phyloP scores from a whole-genome alignment of 2,113 vertebrate species.

The Epinephelus cyanopodus region DNA sequence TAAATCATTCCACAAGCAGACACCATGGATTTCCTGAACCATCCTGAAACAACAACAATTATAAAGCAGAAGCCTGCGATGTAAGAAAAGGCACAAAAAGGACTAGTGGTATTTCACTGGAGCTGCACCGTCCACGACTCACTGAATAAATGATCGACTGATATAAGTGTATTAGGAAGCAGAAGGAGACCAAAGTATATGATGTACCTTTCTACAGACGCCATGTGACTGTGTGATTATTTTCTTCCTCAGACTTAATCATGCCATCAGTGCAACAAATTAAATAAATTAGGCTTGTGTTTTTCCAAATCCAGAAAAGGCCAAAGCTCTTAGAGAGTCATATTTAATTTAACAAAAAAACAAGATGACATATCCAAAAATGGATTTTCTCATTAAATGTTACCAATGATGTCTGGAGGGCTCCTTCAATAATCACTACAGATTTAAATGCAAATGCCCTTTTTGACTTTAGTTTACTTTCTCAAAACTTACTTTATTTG shows the following conservation, averaged over 20 bases:
- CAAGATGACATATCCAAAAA: constrained; percentile 29
- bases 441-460: not conserved
- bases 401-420: constrained; percentile 1
- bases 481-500: not conserved
- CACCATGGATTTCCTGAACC: too few species aligned
- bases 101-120: too few species aligned
- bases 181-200: not conserved
- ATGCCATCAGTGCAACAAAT: not conserved
- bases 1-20: too few species aligned
- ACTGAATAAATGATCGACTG: too few species aligned
- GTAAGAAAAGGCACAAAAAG: too few species aligned
- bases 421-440: not conserved
- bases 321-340: not conserved
- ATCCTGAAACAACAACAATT: too few species aligned
- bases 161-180: not conserved
- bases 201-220: not conserved
- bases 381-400: constrained; percentile 30
- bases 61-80: too few species aligned
- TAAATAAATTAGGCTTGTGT: not conserved
- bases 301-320: constrained; percentile 6
- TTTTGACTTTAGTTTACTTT: constrained; percentile 11
- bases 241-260: not conserved
- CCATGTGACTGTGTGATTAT: not conserved
- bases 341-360: constrained; percentile 27
- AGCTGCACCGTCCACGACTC: too few species aligned